Conservation (phyloP, 2,113 vertebrate genomes). For the Eurystomus gularis region DNA sequence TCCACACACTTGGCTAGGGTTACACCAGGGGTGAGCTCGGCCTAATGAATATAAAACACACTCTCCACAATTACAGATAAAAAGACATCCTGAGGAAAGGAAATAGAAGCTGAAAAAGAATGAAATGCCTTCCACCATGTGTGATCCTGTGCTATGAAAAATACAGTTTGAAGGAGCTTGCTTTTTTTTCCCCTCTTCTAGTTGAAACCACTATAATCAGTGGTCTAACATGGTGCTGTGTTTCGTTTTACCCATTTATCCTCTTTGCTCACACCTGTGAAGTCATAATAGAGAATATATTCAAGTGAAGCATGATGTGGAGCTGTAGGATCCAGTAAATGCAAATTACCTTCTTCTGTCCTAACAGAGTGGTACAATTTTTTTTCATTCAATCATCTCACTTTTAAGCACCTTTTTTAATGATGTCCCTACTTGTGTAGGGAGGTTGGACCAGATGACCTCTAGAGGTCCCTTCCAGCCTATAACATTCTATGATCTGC, state of each 20-base stretch:
- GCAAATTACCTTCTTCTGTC: neutral
- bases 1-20: neutral
- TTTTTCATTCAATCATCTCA: neutral
- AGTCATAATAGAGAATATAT: neutral
- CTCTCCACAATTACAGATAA: neutral
- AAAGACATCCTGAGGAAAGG: neutral
- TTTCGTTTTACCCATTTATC: neutral
- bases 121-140: neutral
- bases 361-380: neutral
- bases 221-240: neutral
- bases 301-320: neutral
- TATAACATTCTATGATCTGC: no score
- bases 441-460: no score
- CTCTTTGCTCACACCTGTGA: neutral
- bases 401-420: neutral
- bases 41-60: neutral
- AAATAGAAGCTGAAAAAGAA: conserved; percentile 17
- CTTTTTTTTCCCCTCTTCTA: neutral
- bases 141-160: neutral
- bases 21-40: neutral
- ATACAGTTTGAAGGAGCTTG: neutral
- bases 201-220: neutral
- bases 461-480: no score
- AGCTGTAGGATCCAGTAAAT: neutral
- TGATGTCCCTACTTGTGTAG: no score